Conservation (phyloP, 2,888 invertebrate species). For the Lamellibrachia columna region DNA sequence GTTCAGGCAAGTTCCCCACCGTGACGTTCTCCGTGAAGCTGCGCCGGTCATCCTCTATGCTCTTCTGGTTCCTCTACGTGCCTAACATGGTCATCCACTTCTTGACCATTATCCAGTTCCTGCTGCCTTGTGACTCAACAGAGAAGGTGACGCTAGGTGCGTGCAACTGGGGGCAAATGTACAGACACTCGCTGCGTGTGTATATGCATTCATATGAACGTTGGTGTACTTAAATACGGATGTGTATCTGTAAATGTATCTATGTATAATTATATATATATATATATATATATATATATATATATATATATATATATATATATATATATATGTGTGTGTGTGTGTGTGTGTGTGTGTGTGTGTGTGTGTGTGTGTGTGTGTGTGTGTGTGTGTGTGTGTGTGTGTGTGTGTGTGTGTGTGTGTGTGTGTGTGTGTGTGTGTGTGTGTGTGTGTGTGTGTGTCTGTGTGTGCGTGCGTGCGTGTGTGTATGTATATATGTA, state of each 20-base stretch:
- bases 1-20: neutral
- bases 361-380: neutral
- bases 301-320: no score
- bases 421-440: neutral
- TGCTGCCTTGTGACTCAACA: neutral
- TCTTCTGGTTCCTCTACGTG: neutral
- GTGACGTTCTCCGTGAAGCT: neutral
- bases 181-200: no score
- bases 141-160: neutral
- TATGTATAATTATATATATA: neutral
- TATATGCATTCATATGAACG: no score
- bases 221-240: no score
- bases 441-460: neutral
- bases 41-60: neutral
- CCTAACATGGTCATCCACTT: conserved; percentile 4
- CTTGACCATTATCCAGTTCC: neutral
- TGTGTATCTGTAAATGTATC: no score
- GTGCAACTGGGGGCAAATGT: no score
- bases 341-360: neutral
- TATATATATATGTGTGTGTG: no score
- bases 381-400: neutral
- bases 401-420: neutral
- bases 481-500: no score
- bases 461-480: no score
- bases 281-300: neutral